Percentiles rank a stretch among this genome's conserved stretches.
Evolutionary conservation across 1,140 invertebrate species (phyloP).

Genomic region (Panagrolaimus sp.): DNA sequence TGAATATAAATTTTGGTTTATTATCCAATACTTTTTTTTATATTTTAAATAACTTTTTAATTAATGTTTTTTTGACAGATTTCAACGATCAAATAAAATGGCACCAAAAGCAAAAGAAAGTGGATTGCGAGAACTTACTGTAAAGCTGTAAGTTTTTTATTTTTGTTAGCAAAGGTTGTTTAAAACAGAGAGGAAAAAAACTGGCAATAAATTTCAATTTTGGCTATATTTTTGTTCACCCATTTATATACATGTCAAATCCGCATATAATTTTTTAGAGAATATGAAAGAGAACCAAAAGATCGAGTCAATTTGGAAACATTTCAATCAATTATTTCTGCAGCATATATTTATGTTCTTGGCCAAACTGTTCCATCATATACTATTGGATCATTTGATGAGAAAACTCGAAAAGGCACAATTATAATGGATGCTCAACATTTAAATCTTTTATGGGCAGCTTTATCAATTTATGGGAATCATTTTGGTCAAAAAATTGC

Average conservation of each 20-base stretch:
- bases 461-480: not conserved
- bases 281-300: not conserved
- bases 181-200: too few species aligned
- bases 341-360: not conserved
- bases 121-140: not conserved
- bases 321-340: not conserved
- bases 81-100: not conserved
- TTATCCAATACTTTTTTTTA: too few species aligned
- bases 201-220: too few species aligned
- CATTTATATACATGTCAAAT: too few species aligned
- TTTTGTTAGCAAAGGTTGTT: too few species aligned
- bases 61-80: too few species aligned
- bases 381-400: not conserved
- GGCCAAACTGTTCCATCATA: constrained; percentile 1
- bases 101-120: not conserved
- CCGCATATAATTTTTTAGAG: constrained; percentile 1
- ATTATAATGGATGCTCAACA: constrained; percentile 4
- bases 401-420: not conserved
- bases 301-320: not conserved
- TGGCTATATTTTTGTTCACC: too few species aligned
- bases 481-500: constrained; percentile 1
- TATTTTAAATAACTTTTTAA: not conserved
- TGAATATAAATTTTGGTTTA: too few species aligned
- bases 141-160: not conserved
- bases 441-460: not conserved